These are phyloP conservation scores for Manis crassicaudata DNA, from an alignment of 2,797 vertebrate species.

Conservation along the genomic window DNA sequence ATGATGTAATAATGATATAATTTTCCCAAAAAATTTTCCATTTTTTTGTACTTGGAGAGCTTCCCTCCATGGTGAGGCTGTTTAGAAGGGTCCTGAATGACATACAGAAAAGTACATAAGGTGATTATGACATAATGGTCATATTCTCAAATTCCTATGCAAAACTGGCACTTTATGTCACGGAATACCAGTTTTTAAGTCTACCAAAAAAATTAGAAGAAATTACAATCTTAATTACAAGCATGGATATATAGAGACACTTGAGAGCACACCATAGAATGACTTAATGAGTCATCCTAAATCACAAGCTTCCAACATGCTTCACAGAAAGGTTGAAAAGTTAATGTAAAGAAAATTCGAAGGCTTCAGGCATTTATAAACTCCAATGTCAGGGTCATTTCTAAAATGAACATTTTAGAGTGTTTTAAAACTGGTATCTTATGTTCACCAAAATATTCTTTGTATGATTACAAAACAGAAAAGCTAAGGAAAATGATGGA, in stretches of 20 bases:
- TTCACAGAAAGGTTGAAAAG: background rate
- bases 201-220: background rate
- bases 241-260: background rate
- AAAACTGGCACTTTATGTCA: background rate
- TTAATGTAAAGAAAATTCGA: slow-evolving; percentile 15
- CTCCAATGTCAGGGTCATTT: background rate
- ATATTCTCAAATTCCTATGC: background rate
- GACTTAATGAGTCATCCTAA: background rate
- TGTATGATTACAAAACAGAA: background rate
- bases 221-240: background rate
- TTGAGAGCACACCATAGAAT: background rate
- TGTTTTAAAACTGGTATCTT: slow-evolving; percentile 2
- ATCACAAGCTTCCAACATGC: background rate
- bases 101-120: background rate
- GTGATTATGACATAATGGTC: background rate
- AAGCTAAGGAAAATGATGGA: background rate
- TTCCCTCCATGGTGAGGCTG: background rate
- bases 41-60: background rate
- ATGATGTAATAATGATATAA: background rate
- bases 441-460: background rate
- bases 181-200: background rate
- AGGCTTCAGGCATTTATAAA: background rate
- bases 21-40: background rate
- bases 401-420: slow-evolving; percentile 39
- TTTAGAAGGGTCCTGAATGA: background rate